Evolutionary conservation across 53 echinoderm and acorn worm species (phyloP).

Genomic region (Paracentrotus lividus): DNA sequence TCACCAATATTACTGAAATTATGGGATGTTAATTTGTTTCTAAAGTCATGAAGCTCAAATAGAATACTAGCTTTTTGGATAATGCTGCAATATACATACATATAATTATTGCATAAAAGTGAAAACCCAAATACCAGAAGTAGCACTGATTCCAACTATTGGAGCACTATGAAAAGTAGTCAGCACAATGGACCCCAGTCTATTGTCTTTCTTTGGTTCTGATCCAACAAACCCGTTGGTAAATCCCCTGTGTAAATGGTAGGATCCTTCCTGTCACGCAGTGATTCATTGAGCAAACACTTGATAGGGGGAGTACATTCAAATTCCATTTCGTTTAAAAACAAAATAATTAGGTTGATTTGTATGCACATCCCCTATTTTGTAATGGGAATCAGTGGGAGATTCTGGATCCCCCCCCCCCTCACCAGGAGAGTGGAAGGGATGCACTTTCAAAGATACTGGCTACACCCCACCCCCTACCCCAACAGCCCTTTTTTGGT

Average conservation of each 20-base stretch:
- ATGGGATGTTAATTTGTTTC: too few relatives aligned
- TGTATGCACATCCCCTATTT: background rate
- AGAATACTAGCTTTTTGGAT: too few relatives aligned
- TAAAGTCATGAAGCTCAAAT: too few relatives aligned
- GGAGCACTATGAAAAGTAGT: background rate
- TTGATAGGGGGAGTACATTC: background rate
- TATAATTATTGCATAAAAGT: too few relatives aligned
- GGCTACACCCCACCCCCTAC: too few relatives aligned
- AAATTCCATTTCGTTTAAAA: background rate
- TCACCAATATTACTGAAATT: too few relatives aligned
- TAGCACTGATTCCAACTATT: background rate
- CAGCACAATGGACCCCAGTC: background rate
- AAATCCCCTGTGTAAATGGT: background rate
- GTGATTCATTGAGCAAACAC: constrained; percentile 18
- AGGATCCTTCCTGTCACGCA: background rate
- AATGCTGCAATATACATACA: too few relatives aligned
- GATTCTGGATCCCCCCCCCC: background rate
- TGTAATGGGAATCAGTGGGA: background rate
- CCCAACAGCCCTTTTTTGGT: too few relatives aligned
- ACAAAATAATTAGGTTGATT: background rate
- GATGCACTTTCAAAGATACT: too few relatives aligned
- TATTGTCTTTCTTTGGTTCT: background rate
- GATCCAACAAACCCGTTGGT: background rate
- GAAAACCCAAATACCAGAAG: background rate
- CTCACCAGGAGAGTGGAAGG: background rate